A percentile compares a stretch with the other conserved stretches of the same genome.
phyloP scores from a whole-genome alignment of 1,140 invertebrate species.

The Delia radicum region DNA sequence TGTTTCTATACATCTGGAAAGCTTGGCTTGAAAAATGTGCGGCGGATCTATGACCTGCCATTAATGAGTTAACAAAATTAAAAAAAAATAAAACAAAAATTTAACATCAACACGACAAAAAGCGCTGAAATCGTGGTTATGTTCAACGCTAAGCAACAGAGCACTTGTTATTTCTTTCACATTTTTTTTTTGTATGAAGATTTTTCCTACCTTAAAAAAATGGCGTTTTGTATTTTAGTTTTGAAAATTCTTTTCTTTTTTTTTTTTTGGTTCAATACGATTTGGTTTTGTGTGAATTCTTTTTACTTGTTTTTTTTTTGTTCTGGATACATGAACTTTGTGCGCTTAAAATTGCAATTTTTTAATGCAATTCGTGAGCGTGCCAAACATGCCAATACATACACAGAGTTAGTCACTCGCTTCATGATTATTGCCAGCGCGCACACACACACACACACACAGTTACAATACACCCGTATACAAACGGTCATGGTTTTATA shows the following conservation, averaged over 20 bases:
- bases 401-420: background rate
- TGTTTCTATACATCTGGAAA: too few species aligned
- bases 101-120: constrained; percentile 12
- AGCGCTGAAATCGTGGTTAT: constrained; percentile 20
- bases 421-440: too few species aligned
- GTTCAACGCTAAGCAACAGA: background rate
- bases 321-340: constrained; percentile 17
- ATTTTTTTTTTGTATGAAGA: too few species aligned
- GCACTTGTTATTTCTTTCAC: background rate
- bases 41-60: too few species aligned
- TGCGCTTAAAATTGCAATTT: constrained; percentile 14
- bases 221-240: background rate
- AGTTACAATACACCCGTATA: background rate
- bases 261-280: background rate
- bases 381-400: background rate
- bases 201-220: too few species aligned
- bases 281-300: background rate
- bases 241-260: constrained; percentile 10
- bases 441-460: too few species aligned
- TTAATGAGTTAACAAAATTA: too few species aligned
- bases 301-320: background rate
- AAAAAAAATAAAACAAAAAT: background rate
- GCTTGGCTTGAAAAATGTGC: too few species aligned
- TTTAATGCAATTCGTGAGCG: constrained; percentile 22
- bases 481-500: background rate